Base-by-base conservation (phyloP, 1,140 invertebrate genomes). In the Philotrypesis tridentata region DNA sequence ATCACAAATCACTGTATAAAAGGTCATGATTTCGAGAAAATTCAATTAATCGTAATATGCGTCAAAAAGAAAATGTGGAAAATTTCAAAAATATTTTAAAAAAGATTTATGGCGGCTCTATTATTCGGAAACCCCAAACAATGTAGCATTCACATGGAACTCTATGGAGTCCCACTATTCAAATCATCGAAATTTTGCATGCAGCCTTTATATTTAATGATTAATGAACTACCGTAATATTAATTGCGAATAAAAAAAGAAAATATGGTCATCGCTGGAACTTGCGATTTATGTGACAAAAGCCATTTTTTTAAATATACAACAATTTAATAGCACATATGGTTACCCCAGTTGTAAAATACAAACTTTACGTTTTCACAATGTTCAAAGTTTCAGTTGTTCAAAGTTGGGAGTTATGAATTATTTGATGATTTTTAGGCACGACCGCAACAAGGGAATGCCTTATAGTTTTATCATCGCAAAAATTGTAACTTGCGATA, bases 131-230 rank as follows among this genome's bases (percentile, higher is more conserved):
- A 37, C 79, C 70, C 67, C 9, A 31, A 17, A 82, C 61, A 81
- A 82, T 79, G 81, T 84, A n/a, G 74, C 82, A 0, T 80, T 86
- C 33, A 82, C 72, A 1, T 86, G 40, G 11, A 40, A 40, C 37
- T 40, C 37, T 40, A 40, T 40, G 37, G 37, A 40, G 37, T 40
- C 21, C 68, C 85, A 17, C 71, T 87, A 6, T 87, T 87, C 55
- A 87, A 86, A 71, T 88, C 89, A 3, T 88, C 88, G 12, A 86
- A 85, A 83, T 80, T 81, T 33, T 81, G 83, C 65, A 73, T 89
- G 37, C 88, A 87, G 87, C 89, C 87, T 21, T 84, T 88, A 55
- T 84, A 86, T 37, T 27, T 86, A 0, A 80, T 74, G n/a, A 79
- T 89, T 5, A 89, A 85, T 74, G 82, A 85, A 73, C 76, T 85